Evolutionary conservation across 2,888 invertebrate genomes (phyloP).

Genomic region (Morpho helenor): DNA sequence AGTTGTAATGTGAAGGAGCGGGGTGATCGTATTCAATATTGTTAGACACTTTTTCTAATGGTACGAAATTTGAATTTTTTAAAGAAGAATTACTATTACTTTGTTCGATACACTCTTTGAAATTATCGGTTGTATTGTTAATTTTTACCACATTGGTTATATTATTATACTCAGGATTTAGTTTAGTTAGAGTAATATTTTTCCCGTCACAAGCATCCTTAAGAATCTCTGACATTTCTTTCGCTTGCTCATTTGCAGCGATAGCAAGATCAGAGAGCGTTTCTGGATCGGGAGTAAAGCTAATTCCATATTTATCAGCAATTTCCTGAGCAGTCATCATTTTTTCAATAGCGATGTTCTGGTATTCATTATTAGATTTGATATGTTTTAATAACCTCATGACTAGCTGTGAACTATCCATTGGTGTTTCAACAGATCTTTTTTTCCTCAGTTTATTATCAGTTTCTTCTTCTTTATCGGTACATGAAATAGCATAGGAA

Average conservation of each 20-base stretch:
- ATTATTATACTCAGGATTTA: background rate
- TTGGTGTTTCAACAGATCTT: constrained; percentile 57
- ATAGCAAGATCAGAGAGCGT: constrained; percentile 58
- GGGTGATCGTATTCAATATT: constrained; percentile 26
- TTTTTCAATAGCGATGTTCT: constrained; percentile 71
- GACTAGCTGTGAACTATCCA: constrained; percentile 59
- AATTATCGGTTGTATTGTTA: background rate
- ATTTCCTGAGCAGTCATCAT: constrained; percentile 74
- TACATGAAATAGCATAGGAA: constrained; percentile 43
- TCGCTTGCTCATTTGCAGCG: constrained; percentile 59
- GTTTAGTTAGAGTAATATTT: constrained; percentile 35
- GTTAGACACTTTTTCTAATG: constrained; percentile 21
- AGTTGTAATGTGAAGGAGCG: constrained; percentile 24
- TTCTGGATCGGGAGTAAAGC: constrained; percentile 63
- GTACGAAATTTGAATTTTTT: background rate
- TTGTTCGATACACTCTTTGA: background rate
- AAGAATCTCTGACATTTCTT: constrained; percentile 53
- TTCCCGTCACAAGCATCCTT: constrained; percentile 46
- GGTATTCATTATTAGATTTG: constrained; percentile 64
- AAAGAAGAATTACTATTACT: background rate
- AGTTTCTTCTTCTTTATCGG: constrained; percentile 35
- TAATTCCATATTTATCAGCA: constrained; percentile 66
- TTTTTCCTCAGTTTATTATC: constrained; percentile 46
- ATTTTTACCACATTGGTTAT: background rate
- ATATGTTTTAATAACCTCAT: constrained; percentile 64